phyloP scores from a whole-genome alignment of 2,888 invertebrate genomes.

The Leptopilina drosophilae region DNA sequence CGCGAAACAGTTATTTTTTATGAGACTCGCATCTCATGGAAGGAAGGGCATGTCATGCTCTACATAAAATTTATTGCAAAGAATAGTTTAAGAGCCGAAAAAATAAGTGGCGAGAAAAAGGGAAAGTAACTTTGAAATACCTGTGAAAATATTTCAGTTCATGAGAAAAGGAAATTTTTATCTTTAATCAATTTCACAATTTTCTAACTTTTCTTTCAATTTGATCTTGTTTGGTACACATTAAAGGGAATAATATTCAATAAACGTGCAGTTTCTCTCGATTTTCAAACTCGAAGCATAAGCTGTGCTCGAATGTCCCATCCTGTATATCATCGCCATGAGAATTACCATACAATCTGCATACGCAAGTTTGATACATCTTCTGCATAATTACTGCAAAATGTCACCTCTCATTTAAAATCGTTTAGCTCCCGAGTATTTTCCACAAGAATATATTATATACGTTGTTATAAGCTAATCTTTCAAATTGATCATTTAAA shows the following conservation, averaged over 20 bases:
- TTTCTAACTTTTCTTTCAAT: background rate
- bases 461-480: conserved; percentile 1
- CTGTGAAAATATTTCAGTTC: background rate
- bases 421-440: conserved; percentile 9
- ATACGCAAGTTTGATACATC: conserved; percentile 32
- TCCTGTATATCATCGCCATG: conserved; percentile 33
- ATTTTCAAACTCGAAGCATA: conserved; percentile 2
- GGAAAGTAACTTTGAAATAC: background rate
- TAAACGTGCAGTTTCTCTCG: conserved; percentile 26
- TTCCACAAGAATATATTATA: conserved; percentile 18
- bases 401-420: conserved; percentile 32
- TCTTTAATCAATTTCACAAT: too few species aligned
- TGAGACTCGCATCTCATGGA: conserved; percentile 21
- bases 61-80: conserved; percentile 5
- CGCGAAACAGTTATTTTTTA: conserved; percentile 38
- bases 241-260: conserved; percentile 22
- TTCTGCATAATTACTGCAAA: conserved; percentile 35
- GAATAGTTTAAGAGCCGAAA: background rate
- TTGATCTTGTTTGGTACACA: conserved; percentile 34
- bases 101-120: background rate
- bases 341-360: conserved; percentile 31
- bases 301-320: conserved; percentile 13
- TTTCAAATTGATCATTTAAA: conserved; percentile 8
- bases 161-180: background rate
- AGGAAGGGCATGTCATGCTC: conserved; percentile 11